Percentiles rank a stretch among this genome's conserved stretches.
These are phyloP conservation scores for Anthonomus grandis DNA, from an alignment of 1,140 invertebrate species.

Conservation along the genomic window DNA sequence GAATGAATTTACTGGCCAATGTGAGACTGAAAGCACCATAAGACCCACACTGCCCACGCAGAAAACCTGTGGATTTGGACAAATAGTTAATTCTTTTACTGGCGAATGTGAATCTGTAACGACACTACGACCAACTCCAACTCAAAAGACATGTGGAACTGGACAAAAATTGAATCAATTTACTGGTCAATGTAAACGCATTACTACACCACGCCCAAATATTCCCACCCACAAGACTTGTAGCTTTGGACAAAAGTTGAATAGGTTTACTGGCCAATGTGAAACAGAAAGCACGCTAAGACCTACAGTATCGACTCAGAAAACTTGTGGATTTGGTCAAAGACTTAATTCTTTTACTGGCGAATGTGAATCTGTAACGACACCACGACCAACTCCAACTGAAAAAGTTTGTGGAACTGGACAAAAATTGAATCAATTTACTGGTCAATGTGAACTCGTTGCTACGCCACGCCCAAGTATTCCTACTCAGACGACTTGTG, in stretches of 20 bases:
- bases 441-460: conserved; percentile 7
- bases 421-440: conserved; percentile 6
- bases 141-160: not conserved
- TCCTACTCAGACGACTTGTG: not conserved
- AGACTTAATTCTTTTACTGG: not conserved
- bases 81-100: conserved; percentile 8
- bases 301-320: not conserved
- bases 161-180: conserved; percentile 10
- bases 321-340: not conserved
- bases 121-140: conserved; percentile 1
- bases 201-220: no score
- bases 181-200: conserved; percentile 8
- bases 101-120: conserved; percentile 1
- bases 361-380: not conserved
- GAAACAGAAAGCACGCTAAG: not conserved
- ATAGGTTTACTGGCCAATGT: conserved; percentile 5
- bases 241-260: conserved; percentile 8
- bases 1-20: not conserved
- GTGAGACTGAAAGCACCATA: not conserved
- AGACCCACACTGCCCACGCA: not conserved
- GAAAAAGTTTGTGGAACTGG: conserved; percentile 3
- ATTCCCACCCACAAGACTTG: not conserved
- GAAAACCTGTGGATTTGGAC: conserved; percentile 17
- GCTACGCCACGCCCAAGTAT: not conserved
- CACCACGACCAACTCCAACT: not conserved